phyloP scores from a whole-genome alignment of 2,113 vertebrate genomes.

The Vireo altiloquus region DNA sequence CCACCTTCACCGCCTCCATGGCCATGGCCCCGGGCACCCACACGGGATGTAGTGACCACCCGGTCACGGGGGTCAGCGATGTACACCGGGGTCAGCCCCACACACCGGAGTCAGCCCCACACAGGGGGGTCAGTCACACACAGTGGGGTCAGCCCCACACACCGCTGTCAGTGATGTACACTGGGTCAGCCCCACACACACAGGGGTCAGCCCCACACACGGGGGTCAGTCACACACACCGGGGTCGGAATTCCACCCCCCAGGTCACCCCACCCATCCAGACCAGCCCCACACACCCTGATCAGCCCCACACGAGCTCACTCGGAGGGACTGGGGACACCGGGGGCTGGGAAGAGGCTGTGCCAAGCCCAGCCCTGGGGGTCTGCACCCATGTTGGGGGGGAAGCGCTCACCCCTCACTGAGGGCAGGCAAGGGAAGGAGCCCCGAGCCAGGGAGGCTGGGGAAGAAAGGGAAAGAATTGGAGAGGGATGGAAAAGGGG shows the following conservation, averaged over 20 bases:
- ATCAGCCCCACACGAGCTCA: rapidly evolving
- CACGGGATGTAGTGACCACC: too few species aligned
- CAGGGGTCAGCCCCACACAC: too few species aligned
- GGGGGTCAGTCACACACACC: too few species aligned
- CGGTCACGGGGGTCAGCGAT: not conserved
- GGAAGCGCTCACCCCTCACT: rapidly evolving
- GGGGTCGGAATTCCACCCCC: not conserved
- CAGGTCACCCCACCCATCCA: not conserved
- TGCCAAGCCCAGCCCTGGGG: not conserved
- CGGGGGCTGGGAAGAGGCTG: not conserved
- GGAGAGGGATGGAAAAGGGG: not conserved
- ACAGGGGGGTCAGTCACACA: not conserved
- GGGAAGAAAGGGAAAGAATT: not conserved
- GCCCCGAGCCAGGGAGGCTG: not conserved
- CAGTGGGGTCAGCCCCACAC: rapidly evolving
- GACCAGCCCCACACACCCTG: not conserved
- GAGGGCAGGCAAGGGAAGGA: not conserved
- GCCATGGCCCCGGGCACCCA: slow-evolving; percentile 60
- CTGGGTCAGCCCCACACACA: not conserved
- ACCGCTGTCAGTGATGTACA: too few species aligned
- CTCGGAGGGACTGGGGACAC: rapidly evolving
- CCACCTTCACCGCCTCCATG: slow-evolving; percentile 82
- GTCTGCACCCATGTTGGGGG: not conserved
- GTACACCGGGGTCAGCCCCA: not conserved
- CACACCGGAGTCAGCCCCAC: not conserved